Evolutionary conservation across 2,797 vertebrate species (phyloP).

Genomic region (Sebastes glaucus): DNA sequence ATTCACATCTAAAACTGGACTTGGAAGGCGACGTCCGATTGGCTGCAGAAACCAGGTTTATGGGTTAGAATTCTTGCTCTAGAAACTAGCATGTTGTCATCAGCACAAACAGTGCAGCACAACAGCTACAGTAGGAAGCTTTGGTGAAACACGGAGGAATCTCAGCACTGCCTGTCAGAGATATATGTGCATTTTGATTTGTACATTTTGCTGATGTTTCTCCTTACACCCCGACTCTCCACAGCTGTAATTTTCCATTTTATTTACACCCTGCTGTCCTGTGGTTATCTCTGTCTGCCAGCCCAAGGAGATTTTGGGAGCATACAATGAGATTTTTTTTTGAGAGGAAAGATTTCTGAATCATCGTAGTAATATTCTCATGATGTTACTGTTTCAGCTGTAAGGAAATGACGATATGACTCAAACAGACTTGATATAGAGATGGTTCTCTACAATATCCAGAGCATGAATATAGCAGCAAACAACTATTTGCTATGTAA

Average conservation of each 20-base stretch:
- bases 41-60: slow-evolving; percentile 59
- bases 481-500: neutral
- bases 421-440: neutral
- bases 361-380: slow-evolving; percentile 10
- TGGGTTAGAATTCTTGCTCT: slow-evolving; percentile 37
- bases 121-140: neutral
- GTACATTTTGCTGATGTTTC: slow-evolving; percentile 12
- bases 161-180: neutral
- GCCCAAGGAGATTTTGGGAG: slow-evolving; percentile 24
- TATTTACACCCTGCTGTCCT: slow-evolving; percentile 17
- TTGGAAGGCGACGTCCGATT: neutral
- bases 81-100: slow-evolving; percentile 16
- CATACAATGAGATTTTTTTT: slow-evolving; percentile 20
- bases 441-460: too few species aligned
- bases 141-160: neutral
- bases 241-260: slow-evolving; percentile 16
- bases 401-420: neutral
- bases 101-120: neutral
- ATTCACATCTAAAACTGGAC: slow-evolving; percentile 36
- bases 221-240: neutral
- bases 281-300: slow-evolving; percentile 23
- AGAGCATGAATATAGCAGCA: neutral
- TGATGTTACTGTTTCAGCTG: slow-evolving; percentile 7
- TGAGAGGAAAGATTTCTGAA: slow-evolving; percentile 7
- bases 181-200: neutral